phyloP scores from a whole-genome alignment of 2,888 invertebrate species.

The Drosophila eohydei region DNA sequence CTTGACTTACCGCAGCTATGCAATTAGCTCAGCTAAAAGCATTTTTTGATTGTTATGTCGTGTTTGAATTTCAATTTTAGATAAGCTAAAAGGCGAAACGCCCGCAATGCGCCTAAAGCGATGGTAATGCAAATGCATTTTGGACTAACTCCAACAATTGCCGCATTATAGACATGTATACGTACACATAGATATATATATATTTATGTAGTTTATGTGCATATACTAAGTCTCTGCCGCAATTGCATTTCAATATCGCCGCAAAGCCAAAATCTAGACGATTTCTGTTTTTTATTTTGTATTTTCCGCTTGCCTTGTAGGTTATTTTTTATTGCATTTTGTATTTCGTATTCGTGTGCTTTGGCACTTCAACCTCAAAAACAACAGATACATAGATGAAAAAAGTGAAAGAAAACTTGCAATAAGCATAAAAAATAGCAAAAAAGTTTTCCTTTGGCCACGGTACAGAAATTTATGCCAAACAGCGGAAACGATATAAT shows the following conservation, averaged over 20 bases:
- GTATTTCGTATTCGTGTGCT: constrained; percentile 66
- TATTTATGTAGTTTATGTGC: background rate
- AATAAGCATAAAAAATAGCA: constrained; percentile 59
- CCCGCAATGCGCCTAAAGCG: constrained; percentile 73
- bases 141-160: constrained; percentile 72
- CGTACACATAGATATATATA: background rate
- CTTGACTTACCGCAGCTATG: background rate
- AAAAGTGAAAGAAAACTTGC: constrained; percentile 22
- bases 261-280: constrained; percentile 57
- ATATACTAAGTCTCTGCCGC: constrained; percentile 29
- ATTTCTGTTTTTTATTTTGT: constrained; percentile 24
- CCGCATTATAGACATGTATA: constrained; percentile 65
- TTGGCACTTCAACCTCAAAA: constrained; percentile 71
- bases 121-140: constrained; percentile 70
- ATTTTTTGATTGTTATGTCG: constrained; percentile 20
- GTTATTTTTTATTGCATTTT: constrained; percentile 47
- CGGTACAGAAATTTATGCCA: constrained; percentile 61
- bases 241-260: constrained; percentile 60
- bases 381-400: constrained; percentile 13
- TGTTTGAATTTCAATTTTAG: constrained; percentile 61
- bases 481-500: constrained; percentile 78
- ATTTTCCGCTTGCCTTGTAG: constrained; percentile 27
- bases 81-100: constrained; percentile 63
- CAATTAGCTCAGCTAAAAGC: constrained; percentile 34
- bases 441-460: constrained; percentile 50